Conservation (phyloP, 2,888 invertebrate genomes). For the Pyrrhopygopsis socrates region DNA sequence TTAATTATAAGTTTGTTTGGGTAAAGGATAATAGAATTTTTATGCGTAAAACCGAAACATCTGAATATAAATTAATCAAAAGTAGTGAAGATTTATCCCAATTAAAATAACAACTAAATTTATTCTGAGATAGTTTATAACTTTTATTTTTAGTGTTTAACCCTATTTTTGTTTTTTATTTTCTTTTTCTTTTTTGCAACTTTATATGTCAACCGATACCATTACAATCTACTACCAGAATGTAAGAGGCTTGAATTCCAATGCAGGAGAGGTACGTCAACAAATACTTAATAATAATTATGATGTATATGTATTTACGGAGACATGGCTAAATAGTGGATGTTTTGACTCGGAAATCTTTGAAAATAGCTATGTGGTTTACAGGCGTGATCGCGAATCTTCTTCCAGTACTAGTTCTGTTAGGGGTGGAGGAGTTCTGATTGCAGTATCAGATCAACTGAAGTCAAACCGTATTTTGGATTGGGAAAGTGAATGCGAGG, state of each 20-base stretch:
- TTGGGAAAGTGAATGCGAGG: not conserved
- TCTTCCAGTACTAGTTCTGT: constrained; percentile 18
- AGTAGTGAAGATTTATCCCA: too few relatives aligned
- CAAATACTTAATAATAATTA: constrained; percentile 45
- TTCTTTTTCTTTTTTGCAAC: too few relatives aligned
- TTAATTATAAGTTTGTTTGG: constrained; percentile 20
- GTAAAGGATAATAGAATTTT: constrained; percentile 13
- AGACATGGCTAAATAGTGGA: constrained; percentile 53
- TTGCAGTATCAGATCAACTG: constrained; percentile 61
- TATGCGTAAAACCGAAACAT: constrained; percentile 28
- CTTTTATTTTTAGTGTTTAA: too few relatives aligned
- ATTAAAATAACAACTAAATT: too few relatives aligned
- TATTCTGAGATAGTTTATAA: too few relatives aligned
- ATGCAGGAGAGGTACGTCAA: constrained; percentile 35
- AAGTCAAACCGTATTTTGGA: too few relatives aligned
- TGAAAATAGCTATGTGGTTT: constrained; percentile 45
- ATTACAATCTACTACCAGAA: constrained; percentile 54
- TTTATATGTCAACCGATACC: not conserved
- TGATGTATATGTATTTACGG: constrained; percentile 56
- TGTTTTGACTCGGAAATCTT: constrained; percentile 52
- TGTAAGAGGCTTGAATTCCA: constrained; percentile 47
- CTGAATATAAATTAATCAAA: too few relatives aligned
- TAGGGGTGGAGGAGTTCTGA: constrained; percentile 69
- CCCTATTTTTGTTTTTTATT: too few relatives aligned
- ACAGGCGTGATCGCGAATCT: constrained; percentile 63